These are phyloP conservation scores for Aphaenogaster rudis DNA, from an alignment of 1,140 invertebrate species.

Conservation along the genomic window DNA sequence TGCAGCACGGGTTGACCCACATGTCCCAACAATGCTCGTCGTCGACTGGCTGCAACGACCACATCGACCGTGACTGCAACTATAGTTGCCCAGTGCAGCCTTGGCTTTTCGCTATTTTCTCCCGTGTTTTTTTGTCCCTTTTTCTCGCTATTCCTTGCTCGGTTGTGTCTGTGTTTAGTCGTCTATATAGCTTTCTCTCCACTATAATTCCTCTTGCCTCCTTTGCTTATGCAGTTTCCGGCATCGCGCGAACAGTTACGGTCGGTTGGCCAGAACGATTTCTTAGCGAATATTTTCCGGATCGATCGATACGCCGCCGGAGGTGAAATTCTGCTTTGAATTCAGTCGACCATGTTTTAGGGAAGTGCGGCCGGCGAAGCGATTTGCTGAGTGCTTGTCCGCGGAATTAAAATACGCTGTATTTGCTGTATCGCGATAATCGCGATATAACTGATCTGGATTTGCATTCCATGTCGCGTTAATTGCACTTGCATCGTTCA, in stretches of 20 bases:
- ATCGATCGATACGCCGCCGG: conserved; percentile 39
- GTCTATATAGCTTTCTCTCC: conserved; percentile 32
- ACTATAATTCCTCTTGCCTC: conserved; percentile 61
- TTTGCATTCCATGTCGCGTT: conserved; percentile 18
- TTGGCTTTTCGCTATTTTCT: conserved; percentile 39
- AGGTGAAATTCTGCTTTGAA: conserved; percentile 60
- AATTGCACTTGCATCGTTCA: background rate
- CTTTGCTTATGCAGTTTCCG: conserved; percentile 54
- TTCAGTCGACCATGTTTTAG: conserved; percentile 21
- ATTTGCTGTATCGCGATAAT: background rate
- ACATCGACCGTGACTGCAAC: conserved; percentile 50
- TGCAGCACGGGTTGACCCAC: conserved; percentile 67
- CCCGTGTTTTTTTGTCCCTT: background rate
- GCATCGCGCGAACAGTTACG: conserved; percentile 29
- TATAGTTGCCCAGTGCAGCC: conserved; percentile 64
- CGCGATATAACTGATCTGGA: background rate
- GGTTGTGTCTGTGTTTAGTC: conserved; percentile 7
- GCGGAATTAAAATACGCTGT: conserved; percentile 36
- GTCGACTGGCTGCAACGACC: conserved; percentile 67
- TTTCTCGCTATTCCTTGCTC: background rate
- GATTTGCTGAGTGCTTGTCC: conserved; percentile 22
- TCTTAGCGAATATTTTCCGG: conserved; percentile 44
- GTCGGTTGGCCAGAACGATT: conserved; percentile 41
- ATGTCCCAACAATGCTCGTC: conserved; percentile 70
- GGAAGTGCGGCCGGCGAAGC: conserved; percentile 22